Base-by-base conservation (phyloP, 2,888 invertebrate species). In the Drosophila limbata region DNA sequence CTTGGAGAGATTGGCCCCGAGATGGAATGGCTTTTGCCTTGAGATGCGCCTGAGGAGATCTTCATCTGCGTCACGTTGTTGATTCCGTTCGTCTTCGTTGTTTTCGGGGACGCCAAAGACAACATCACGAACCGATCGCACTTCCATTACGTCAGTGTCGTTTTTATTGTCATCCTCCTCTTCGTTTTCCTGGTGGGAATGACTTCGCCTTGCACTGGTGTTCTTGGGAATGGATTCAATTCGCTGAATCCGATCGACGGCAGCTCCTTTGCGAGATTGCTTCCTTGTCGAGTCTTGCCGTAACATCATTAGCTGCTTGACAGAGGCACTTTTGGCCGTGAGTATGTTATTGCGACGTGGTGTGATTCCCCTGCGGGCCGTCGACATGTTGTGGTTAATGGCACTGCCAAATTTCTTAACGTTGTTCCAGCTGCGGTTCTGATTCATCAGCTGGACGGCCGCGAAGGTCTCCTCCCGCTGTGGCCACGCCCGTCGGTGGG, bases 381-480 rank as follows among this genome's bases (percentile, higher is more conserved):
- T 21, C 0, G 48, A 17, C 2, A 53, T 40, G 11, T 10, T 28
- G 0, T 21, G 17, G 2, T 9, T 11, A 2, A 45, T 3, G 3
- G 11, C 4, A 3, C 13, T 51, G 5, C 21, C 48, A 6, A 42
- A 40, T 15, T 53, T 45, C 1, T 51, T 17, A 8, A 39, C 15
- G 17, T 31, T 52, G 13, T 17, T 69, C 67, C 67, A 62, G 9
- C 35, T 64, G 0, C 67, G 72, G 6, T 40, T 62, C 39, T 78
- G 81, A 0, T 44, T 31, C 8, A 52, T 13, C 1, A 78, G 6
- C 4, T 78, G 69, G 0, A 37, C 11, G 8, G 67, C 81, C 0
- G 84, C 87, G 5, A 33, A 84, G 3, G 31, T 13, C 3, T 87
- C 82, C 25, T 87, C 81, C 0, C 88, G 60, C 8, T 25, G 8